Evolutionary conservation across 2,888 invertebrate species (phyloP).

Genomic region (Torymus auratus): DNA sequence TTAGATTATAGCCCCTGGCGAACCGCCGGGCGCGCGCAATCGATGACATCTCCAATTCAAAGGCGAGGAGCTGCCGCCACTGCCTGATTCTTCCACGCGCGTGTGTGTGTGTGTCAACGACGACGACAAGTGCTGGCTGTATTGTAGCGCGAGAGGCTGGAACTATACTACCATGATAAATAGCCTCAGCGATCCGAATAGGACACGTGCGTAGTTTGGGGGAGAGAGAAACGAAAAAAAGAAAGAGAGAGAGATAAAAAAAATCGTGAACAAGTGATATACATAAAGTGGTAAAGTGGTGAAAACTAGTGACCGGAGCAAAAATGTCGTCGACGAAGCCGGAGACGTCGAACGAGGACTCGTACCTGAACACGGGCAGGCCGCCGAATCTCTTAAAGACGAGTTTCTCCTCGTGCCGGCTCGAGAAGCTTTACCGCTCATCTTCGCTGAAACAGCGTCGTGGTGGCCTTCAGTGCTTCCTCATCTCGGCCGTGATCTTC

Average conservation of each 20-base stretch:
- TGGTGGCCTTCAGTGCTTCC: slow-evolving; percentile 84
- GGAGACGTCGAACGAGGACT: slow-evolving; percentile 74
- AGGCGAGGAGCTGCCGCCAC: too few relatives aligned
- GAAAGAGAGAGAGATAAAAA: too few relatives aligned
- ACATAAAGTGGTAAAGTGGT: not conserved
- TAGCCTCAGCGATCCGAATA: too few relatives aligned
- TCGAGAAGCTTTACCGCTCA: slow-evolving; percentile 84
- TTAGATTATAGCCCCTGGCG: not conserved
- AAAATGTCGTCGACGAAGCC: slow-evolving; percentile 64
- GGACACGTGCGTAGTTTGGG: too few relatives aligned
- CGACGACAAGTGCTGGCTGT: too few relatives aligned
- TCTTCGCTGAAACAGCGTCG: slow-evolving; percentile 86
- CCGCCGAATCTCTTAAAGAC: slow-evolving; percentile 75
- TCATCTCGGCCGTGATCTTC: slow-evolving; percentile 82
- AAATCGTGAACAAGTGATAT: not conserved
- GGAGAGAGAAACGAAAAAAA: too few relatives aligned
- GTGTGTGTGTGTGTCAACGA: too few relatives aligned
- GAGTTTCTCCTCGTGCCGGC: slow-evolving; percentile 81
- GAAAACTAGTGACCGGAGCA: slow-evolving; percentile 14
- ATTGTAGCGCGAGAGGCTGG: too few relatives aligned
- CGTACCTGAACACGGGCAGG: slow-evolving; percentile 73
- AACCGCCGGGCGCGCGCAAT: slow-evolving; percentile 29
- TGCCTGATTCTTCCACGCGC: too few relatives aligned
- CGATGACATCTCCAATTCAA: slow-evolving; percentile 27
- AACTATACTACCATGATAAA: too few relatives aligned